A percentile compares a stretch with the other conserved stretches of the same genome.
Evolutionary conservation across 1,140 invertebrate genomes (phyloP).

Genomic region (Drosophila albomicans): DNA sequence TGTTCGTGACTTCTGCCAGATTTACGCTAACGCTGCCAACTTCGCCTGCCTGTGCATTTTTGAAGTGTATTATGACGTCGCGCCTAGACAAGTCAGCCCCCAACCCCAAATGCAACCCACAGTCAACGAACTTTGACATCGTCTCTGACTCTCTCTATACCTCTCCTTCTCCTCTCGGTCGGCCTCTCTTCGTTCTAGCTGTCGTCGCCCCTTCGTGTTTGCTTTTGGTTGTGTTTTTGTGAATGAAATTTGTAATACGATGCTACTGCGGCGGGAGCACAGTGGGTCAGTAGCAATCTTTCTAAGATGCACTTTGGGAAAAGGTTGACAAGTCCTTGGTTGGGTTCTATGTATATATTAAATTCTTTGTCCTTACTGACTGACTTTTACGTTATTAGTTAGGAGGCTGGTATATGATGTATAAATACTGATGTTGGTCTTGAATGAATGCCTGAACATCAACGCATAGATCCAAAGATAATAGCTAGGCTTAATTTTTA

Average conservation of each 20-base stretch:
- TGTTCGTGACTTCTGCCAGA: constrained; percentile 79
- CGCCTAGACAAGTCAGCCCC: constrained; percentile 61
- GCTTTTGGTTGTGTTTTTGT: constrained; percentile 69
- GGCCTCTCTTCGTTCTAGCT: constrained; percentile 17
- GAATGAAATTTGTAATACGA: constrained; percentile 80
- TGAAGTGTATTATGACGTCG: constrained; percentile 79
- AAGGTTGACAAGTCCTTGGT: background rate
- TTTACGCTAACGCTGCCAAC: constrained; percentile 36
- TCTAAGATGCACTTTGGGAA: background rate
- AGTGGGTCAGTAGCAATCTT: constrained; percentile 30
- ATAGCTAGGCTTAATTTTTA: too few species aligned
- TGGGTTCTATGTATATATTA: too few species aligned
- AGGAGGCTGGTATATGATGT: too few species aligned
- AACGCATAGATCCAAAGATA: too few species aligned
- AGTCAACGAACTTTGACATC: constrained; percentile 81
- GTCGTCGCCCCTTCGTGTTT: constrained; percentile 40
- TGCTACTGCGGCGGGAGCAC: constrained; percentile 54
- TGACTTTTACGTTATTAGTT: too few species aligned
- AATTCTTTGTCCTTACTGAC: too few species aligned
- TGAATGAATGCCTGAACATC: too few species aligned
- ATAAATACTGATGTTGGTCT: too few species aligned
- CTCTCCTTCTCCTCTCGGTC: constrained; percentile 1
- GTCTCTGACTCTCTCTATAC: constrained; percentile 21
- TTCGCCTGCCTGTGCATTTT: constrained; percentile 69
- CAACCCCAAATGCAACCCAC: constrained; percentile 46